A percentile compares a stretch with the other conserved stretches of the same genome.
phyloP scores from a whole-genome alignment of 30 jellyfish, hydroid and myxozoan species.

The Aurelia aurita region DNA sequence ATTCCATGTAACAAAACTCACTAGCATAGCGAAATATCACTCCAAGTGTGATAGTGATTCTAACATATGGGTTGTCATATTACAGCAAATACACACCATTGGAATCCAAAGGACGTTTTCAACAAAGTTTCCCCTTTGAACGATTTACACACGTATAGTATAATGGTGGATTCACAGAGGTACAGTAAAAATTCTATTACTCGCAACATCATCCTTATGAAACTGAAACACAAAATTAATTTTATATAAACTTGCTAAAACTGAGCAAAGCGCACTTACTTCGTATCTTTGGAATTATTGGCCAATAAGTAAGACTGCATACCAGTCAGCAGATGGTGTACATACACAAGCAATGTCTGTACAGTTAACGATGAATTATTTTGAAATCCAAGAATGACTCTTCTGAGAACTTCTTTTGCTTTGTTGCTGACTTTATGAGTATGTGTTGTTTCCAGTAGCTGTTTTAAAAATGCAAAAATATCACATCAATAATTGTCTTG shows the following conservation, averaged over 20 bases:
- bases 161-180: too few relatives aligned
- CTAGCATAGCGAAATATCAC: neutral
- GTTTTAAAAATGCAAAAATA: neutral
- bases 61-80: too few relatives aligned
- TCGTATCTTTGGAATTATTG: neutral
- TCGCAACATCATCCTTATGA: too few relatives aligned
- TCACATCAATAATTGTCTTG: too few relatives aligned
- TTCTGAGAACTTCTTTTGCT: constrained; percentile 85
- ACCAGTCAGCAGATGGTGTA: constrained; percentile 36
- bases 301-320: constrained; percentile 12
- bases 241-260: too few relatives aligned
- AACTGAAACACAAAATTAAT: too few relatives aligned
- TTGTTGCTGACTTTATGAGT: constrained; percentile 73
- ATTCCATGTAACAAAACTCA: neutral
- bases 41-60: too few relatives aligned
- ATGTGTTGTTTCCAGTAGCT: constrained; percentile 81
- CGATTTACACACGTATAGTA: too few relatives aligned
- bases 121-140: too few relatives aligned
- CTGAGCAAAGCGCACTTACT: constrained; percentile 1
- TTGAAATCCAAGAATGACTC: constrained; percentile 85
- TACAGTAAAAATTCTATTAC: too few relatives aligned
- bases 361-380: constrained; percentile 54
- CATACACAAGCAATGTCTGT: constrained; percentile 58
- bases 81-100: too few relatives aligned
- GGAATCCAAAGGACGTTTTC: too few relatives aligned